These are phyloP conservation scores for Trilocha varians DNA, from an alignment of 2,888 invertebrate genomes.

Conservation along the genomic window DNA sequence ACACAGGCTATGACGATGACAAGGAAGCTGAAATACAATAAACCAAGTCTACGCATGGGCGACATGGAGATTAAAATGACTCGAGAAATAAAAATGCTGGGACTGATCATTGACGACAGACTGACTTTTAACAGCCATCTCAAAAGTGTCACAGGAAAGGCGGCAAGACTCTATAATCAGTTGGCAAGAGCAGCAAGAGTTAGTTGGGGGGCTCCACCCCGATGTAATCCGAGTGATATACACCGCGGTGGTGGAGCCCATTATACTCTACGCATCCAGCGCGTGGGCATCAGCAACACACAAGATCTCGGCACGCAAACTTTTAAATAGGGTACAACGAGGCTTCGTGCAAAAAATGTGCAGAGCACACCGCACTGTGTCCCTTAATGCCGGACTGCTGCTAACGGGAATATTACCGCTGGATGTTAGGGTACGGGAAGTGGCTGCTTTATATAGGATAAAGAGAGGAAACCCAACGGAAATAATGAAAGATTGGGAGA, in stretches of 20 bases:
- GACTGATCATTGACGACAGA: slow-evolving; percentile 3
- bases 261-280: slow-evolving; percentile 1
- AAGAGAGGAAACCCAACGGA: no score
- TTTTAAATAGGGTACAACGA: no score
- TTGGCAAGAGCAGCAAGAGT: background rate
- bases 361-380: slow-evolving; percentile 1
- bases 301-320: slow-evolving; percentile 12
- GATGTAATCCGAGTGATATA: slow-evolving; percentile 3
- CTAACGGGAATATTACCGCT: no score
- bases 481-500: no score
- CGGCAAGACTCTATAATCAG: background rate
- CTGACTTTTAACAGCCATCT: slow-evolving; percentile 6
- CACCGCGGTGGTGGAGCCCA: slow-evolving; percentile 3
- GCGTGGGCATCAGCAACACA: background rate
- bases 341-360: no score
- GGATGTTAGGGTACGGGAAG: no score
- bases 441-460: no score
- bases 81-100: slow-evolving; percentile 2
- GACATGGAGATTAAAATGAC: no score
- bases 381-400: slow-evolving; percentile 9
- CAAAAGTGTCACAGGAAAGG: slow-evolving; percentile 1
- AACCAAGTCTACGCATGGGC: no score
- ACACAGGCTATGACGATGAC: no score
- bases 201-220: slow-evolving; percentile 2
- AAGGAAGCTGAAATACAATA: no score